Percentiles rank a stretch among this genome's conserved stretches.
phyloP scores from a whole-genome alignment of 2,888 invertebrate genomes.

The Dysmachus trigonus region DNA sequence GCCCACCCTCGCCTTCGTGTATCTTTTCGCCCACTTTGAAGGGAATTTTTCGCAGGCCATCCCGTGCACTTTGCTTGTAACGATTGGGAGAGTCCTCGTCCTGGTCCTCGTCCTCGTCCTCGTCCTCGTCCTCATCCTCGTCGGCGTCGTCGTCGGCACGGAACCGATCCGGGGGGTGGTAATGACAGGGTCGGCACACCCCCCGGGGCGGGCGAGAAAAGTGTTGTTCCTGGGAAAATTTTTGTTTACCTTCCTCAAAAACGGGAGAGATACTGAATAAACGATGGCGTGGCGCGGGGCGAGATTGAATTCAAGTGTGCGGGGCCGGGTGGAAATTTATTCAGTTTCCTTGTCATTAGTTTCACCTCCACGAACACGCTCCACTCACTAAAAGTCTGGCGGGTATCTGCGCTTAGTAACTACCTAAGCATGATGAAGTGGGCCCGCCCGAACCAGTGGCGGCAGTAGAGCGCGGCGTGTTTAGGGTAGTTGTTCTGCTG shows the following conservation, averaged over 20 bases:
- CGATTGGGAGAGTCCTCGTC: conserved; percentile 1
- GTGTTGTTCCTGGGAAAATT: conserved; percentile 43
- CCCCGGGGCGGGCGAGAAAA: conserved; percentile 36
- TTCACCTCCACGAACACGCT: conserved; percentile 33
- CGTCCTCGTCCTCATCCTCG: too few species aligned
- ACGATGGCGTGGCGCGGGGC: conserved; percentile 4
- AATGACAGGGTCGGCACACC: conserved; percentile 30
- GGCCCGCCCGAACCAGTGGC: neutral
- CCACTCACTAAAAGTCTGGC: neutral
- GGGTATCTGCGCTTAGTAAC: conserved; percentile 19
- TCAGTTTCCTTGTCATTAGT: conserved; percentile 44
- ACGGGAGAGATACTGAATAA: conserved; percentile 32
- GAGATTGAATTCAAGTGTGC: neutral
- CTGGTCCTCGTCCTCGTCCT: too few species aligned
- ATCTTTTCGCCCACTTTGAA: conserved; percentile 26
- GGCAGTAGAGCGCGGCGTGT: too few species aligned
- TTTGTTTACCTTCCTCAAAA: conserved; percentile 39
- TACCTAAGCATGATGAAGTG: neutral
- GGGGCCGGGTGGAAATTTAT: conserved; percentile 19
- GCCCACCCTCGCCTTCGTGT: neutral
- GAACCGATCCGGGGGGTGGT: too few species aligned
- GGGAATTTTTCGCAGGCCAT: conserved; percentile 26
- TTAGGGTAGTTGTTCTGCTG: neutral
- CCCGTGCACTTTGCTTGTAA: conserved; percentile 19
- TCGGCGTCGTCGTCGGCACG: too few species aligned